A percentile compares a stretch with the other conserved stretches of the same genome.
Conservation (phyloP, 2,797 vertebrate species). For the Staurois parvus region DNA sequence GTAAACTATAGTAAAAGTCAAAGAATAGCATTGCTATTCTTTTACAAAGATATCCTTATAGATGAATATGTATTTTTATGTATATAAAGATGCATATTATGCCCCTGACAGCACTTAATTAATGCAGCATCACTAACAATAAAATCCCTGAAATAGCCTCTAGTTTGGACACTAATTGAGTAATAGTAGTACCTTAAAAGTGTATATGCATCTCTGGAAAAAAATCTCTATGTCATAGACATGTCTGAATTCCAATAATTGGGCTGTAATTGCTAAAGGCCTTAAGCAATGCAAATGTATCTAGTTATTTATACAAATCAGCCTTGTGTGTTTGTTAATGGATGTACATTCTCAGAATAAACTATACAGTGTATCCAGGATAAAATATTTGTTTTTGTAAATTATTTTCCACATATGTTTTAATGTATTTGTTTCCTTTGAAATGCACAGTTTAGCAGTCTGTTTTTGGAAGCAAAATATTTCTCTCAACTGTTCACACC, state of each 20-base stretch:
- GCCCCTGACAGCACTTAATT: conserved; percentile 5
- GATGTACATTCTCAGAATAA: not conserved
- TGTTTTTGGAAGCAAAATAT: not conserved
- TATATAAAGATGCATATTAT: not conserved
- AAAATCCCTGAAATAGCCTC: conserved; percentile 1
- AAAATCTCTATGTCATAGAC: conserved; percentile 13
- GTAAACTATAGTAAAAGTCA: not conserved
- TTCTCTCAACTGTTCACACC: not conserved
- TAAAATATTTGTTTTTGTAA: not conserved
- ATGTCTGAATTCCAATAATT: conserved; percentile 25
- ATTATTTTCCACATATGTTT: not conserved
- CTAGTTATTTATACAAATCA: conserved; percentile 1
- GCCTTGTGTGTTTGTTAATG: not conserved
- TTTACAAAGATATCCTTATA: not conserved
- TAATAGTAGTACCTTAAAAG: conserved; percentile 18
- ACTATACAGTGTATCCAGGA: not conserved
- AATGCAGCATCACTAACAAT: not conserved
- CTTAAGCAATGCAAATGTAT: conserved; percentile 37
- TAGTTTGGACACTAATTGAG: conserved; percentile 17
- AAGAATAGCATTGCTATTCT: too few relatives aligned
- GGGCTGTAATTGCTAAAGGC: conserved; percentile 30
- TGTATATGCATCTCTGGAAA: conserved; percentile 22
- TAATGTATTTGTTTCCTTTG: conserved; percentile 10
- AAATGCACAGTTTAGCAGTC: not conserved
- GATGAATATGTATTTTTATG: not conserved